Base-by-base conservation (phyloP, 2,113 vertebrate species). In the Malurus elegans region DNA sequence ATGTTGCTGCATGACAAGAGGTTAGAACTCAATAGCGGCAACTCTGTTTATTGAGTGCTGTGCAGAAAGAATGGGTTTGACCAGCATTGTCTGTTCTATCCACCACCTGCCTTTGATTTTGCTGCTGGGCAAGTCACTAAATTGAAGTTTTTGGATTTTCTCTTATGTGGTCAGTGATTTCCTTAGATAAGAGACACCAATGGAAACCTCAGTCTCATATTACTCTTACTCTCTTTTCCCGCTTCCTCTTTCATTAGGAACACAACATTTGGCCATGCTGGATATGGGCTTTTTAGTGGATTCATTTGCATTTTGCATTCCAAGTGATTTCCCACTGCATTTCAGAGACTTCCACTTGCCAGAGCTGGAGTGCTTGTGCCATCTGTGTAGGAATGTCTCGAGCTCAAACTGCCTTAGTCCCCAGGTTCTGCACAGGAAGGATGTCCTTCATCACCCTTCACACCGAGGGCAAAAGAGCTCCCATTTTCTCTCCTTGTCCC, bases 1-100 rank as follows among this genome's bases (percentile, higher is more conserved):
- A 13, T 96, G 95, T 96, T 95, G 88, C 95, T 92, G 92, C 96
- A 93, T 95, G 94, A 96, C 95, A 95, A 92, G 97, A 94, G 96
- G 94, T 95, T 97, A 96, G 89, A 95, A 95, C 95, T 92, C 94
- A 95, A 61, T 88, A 90, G 95, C 48, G 24, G 84, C 6, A 21
- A 62, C 74, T 93, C 86, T 96, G 94, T 97, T 97, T 97, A 95
- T 87, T 11, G 45, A 96, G 89, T 45, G 80, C 87, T 71, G 4
- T 75, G 89, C 84, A 83, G 86, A 91, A 60, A 93, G 94, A 92
- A 96, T 88, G 6, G 53, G 92, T 96, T 95, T 94, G 79, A 88
- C 93, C 88, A 78, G 40, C 56, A 51, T 75, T 88, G 73, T 82
- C 72, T 70, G 1, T 79, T 88, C 61, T 44, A 60, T 38, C 40